Evolutionary conservation across 37 sponge, comb jelly and placozoan genomes (phyloP).

Genomic region (Beroe forskalii): DNA sequence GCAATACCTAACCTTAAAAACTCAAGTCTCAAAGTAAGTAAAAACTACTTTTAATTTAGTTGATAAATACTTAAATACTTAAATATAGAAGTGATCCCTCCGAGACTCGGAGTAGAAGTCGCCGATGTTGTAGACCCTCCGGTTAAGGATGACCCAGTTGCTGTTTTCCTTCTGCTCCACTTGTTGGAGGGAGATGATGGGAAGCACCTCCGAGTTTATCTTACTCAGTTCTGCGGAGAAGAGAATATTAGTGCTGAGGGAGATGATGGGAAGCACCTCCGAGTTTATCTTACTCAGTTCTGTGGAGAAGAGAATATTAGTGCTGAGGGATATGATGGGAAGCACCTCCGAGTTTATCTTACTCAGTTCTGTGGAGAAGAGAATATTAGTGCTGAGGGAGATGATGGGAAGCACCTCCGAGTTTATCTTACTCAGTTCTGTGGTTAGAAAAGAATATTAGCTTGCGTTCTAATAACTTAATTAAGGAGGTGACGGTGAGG

Average conservation of each 20-base stretch:
- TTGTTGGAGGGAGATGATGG: slow-evolving; percentile 5
- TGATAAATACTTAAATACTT: no score
- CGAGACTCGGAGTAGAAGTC: slow-evolving; percentile 14
- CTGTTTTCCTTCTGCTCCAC: slow-evolving; percentile 32
- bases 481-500: no score
- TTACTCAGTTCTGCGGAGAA: slow-evolving; percentile 1
- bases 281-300: background rate
- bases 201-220: slow-evolving; percentile 12
- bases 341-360: background rate
- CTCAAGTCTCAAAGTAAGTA: no score
- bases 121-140: slow-evolving; percentile 5
- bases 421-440: background rate
- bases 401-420: background rate
- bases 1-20: no score
- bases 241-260: no score
- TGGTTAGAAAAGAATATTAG: no score
- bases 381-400: no score
- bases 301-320: no score
- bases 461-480: no score
- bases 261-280: background rate
- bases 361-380: background rate
- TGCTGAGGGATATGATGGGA: no score
- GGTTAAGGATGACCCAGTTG: background rate
- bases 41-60: no score
- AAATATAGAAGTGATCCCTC: no score